Evolutionary conservation across 2,113 vertebrate genomes (phyloP), one percentile per base, ranked within the genome.

Genomic region (Vidua chalybeata): DNA sequence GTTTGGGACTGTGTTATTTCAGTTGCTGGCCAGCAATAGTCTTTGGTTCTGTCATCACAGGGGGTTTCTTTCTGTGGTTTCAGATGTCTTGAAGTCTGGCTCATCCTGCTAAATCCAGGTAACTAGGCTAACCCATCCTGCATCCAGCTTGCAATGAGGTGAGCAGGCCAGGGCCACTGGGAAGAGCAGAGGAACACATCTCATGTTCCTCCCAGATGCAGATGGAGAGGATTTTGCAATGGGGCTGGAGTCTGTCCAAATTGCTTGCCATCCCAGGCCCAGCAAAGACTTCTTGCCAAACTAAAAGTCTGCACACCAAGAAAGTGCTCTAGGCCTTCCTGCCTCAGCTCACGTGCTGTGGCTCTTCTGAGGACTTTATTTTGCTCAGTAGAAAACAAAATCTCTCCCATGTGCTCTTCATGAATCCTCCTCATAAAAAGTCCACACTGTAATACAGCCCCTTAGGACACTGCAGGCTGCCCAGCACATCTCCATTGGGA

Each of bases 241-340:
- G 13, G 39, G 63, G n/a, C 64, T 93, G 83, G 79, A 90, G 26
- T 15, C 41, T 28, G 49, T 78, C 69, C 84, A 85, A 90, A 84
- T 6, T 8, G 10, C 37, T 76, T 69, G 69, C 87, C 90, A 83
- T 62, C 62, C 24, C 37, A 62, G 66, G 13, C 26, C 30, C 56
- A 66, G n/a, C 37, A 55, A 72, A 74, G 7, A 68, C 76, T 55
- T 73, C 68, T 68, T 89, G 81, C 89, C 91, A 93, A 93, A 72
- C 39, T 84, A 72, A 87, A 87, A 92, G 91, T 89, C 94, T 95
- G 67, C 75, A 75, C 54, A 74, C 64, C 41, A 62, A 93, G 66
- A 48, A 84, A 92, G 39, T 74, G 72, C 90, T 93, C 55, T 73
- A 67, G 75, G 82, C 79, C 84, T 52, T 94, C 62, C 64, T 75